A percentile compares a stretch with the other conserved stretches of the same genome.
Evolutionary conservation across 2,888 invertebrate species (phyloP).

Genomic region (Acleris emargana): DNA sequence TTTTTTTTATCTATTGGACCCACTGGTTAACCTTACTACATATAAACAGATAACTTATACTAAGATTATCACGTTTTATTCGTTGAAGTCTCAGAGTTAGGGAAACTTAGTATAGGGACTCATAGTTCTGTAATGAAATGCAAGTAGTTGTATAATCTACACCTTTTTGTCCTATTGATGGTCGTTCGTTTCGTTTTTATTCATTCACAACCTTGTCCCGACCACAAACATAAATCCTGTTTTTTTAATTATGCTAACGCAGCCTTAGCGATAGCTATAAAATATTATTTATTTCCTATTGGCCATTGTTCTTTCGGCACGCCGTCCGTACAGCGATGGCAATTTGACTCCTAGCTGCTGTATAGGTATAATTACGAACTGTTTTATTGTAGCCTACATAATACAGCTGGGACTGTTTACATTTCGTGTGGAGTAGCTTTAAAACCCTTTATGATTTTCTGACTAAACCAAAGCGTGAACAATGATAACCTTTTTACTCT

Average conservation of each 20-base stretch:
- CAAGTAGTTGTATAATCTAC: neutral
- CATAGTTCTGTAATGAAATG: no score
- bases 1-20: no score
- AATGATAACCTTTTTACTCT: no score
- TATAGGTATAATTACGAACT: slow-evolving; percentile 1
- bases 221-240: slow-evolving; percentile 24
- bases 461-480: no score
- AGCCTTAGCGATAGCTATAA: slow-evolving; percentile 12
- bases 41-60: no score
- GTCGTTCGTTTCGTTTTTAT: neutral
- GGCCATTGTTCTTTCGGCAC: slow-evolving; percentile 36
- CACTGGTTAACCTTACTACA: no score
- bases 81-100: no score
- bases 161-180: neutral
- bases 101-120: no score
- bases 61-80: no score
- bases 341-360: slow-evolving; percentile 8
- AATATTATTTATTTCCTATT: slow-evolving; percentile 39
- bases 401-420: slow-evolving; percentile 16
- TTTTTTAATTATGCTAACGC: slow-evolving; percentile 19
- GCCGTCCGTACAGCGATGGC: slow-evolving; percentile 5
- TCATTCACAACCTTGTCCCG: slow-evolving; percentile 4
- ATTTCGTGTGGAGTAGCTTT: neutral
- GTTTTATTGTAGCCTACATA: neutral
- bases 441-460: no score